A percentile compares a stretch with the other conserved stretches of the same genome.
Evolutionary conservation across 2,888 invertebrate species (phyloP).

Genomic region (Himalopsyche anomala): DNA sequence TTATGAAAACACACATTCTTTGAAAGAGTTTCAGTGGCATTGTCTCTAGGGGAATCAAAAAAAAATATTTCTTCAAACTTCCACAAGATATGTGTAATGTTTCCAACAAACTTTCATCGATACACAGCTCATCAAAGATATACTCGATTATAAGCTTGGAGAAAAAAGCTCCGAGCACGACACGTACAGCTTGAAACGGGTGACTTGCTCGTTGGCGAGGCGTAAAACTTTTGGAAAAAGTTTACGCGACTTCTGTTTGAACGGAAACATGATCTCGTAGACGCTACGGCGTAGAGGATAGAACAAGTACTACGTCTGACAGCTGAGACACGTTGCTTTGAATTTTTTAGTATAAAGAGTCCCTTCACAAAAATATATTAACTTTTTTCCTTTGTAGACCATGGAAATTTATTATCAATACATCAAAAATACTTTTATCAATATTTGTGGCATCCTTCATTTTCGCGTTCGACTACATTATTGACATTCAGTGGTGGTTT

Average conservation of each 20-base stretch:
- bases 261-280: conserved; percentile 46
- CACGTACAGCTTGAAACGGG: neutral
- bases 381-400: too few species aligned
- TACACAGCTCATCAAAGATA: conserved; percentile 22
- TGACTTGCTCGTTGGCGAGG: neutral
- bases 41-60: conserved; percentile 20
- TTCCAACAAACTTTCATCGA: conserved; percentile 4
- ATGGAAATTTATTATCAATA: too few species aligned
- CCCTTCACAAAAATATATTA: too few species aligned
- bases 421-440: too few species aligned
- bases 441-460: too few species aligned
- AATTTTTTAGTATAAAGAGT: neutral
- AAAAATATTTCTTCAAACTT: conserved; percentile 30
- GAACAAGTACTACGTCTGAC: neutral
- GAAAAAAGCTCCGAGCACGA: neutral
- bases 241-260: conserved; percentile 26
- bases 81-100: conserved; percentile 18
- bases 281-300: conserved; percentile 5
- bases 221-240: conserved; percentile 3
- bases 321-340: conserved; percentile 14
- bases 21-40: neutral
- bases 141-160: conserved; percentile 15
- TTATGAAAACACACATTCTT: conserved; percentile 20
- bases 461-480: too few species aligned
- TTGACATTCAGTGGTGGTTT: too few species aligned